Evolutionary conservation across 1,140 invertebrate species (phyloP), one percentile per base, ranked within the genome.

Genomic region (Schlechtendalia chinensis): DNA sequence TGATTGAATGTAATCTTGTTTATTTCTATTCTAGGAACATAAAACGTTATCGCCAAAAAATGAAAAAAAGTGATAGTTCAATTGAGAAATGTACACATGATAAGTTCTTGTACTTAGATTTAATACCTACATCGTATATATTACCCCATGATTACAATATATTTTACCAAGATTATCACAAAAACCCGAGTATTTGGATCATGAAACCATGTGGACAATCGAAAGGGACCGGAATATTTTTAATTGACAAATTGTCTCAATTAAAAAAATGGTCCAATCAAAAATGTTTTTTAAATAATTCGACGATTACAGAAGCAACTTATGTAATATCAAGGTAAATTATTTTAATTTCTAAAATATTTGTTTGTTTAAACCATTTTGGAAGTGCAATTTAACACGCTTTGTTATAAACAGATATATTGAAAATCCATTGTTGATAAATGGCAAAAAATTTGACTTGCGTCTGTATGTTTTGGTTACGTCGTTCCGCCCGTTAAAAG

Each of bases 181-280:
- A 95, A 85, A 93, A 93, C 81, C 95, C 95, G 0, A 94, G 93
- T 81, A 97, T 95, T 0, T 98, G 96, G 95, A 98, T 98, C 81
- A 96, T 98, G 93, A 98, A 98, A 86, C 96, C 96, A 0, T 96
- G 94, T 85, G 95, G 95, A n/a, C 93, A 95, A 85, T 95, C 94
- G 10, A 94, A 95, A 85, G 93, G 93, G 0, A 89, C 92, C 6
- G 93, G 94, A 12, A 96, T 96, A 82, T 95, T 95, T 84, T 86
- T 96, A 0, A 94, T 96, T 82, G 95, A 95, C 83, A 95, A 95
- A 87, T 85, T 96, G 59, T 95, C 93, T 1, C 94, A 95, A 86
- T 86, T 96, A 16, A 95, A 94, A 84, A 92, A 93, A 84, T 96
- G 93, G 93, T 95, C 93, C 0, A 87, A 92, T 16, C 92, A 94